Evolutionary conservation across 2,888 invertebrate species (phyloP), one percentile per base, ranked within the genome.

Genomic region (Macrosiphum euphorbiae): DNA sequence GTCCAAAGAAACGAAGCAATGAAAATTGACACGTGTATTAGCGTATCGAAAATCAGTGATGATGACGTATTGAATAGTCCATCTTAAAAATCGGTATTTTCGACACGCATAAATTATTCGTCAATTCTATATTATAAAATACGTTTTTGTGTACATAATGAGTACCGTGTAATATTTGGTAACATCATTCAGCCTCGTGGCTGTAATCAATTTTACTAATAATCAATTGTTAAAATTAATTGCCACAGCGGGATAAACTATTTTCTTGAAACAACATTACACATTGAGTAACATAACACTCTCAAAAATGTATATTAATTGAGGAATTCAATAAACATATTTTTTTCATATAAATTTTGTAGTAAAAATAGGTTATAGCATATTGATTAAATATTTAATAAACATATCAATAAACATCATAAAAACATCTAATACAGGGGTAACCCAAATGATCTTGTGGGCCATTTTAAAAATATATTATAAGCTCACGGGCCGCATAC

Each of bases 51-150:
- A 61, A 92, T 91, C 91, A 11, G 55, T 58, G 85, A 85, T 91
- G 91, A 44, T 87, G 92, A 91, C 92, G 47, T 92, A 55, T 87
- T 87, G 61, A 92, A 87, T 35, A 52, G 86, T 92, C 47, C 47
- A 26, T 92, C 58, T 87, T 61, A 84, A 92, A 92, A 61, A 61
- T 92, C 86, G 5, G 47, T 86, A 47, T 92, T 92, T 87, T 92
- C 92, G 92, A 92, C 92, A 92, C 86, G 92, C 92, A 61, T 92
- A 86, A 92, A 92, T 92, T 87, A 92, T 91, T 92, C 47, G 41
- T 84, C 84, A 50, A 50, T 35, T 86, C 86, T 47, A 87, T 44
- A 86, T 91, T 47, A 61, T 47, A 87, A 92, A 87, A 92, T 47
- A 50, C 86, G 50, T 35, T 92, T 35, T 50, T 92, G 26, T 86